Evolutionary conservation across 2,113 vertebrate species (phyloP).

Genomic region (Herpetotheres cachinnans): DNA sequence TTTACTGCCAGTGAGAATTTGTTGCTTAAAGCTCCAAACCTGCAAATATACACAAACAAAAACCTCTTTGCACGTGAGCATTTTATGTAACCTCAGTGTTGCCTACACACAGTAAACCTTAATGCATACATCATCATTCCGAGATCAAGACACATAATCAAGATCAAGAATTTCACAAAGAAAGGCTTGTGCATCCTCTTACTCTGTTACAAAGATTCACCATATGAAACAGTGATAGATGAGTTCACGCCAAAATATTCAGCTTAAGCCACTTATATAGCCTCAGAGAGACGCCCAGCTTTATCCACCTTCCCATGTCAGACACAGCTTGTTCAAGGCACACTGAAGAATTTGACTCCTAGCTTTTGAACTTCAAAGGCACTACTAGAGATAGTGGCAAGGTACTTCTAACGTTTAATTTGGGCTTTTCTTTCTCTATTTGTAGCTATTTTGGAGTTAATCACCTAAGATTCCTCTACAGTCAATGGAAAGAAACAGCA

Average conservation of each 20-base stretch:
- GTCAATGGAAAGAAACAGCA: background rate
- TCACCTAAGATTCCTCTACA: background rate
- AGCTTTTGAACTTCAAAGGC: background rate
- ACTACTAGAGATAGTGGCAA: background rate
- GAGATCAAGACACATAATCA: background rate
- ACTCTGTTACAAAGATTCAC: background rate
- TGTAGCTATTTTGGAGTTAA: background rate
- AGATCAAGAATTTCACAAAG: background rate
- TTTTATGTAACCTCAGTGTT: background rate
- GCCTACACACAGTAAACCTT: background rate
- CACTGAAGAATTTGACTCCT: background rate
- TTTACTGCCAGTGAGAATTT: background rate
- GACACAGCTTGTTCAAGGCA: background rate
- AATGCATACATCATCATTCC: background rate
- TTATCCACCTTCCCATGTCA: background rate
- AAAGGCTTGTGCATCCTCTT: background rate
- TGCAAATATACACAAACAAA: background rate
- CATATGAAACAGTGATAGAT: background rate
- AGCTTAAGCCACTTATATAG: background rate
- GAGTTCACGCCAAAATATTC: background rate
- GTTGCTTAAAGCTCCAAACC: background rate
- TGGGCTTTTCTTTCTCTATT: background rate
- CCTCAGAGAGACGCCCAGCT: background rate
- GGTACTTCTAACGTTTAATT: background rate
- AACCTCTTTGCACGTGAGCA: background rate